Evolutionary conservation across 2,888 invertebrate genomes (phyloP).

Genomic region (Cryptocephalus moraei): DNA sequence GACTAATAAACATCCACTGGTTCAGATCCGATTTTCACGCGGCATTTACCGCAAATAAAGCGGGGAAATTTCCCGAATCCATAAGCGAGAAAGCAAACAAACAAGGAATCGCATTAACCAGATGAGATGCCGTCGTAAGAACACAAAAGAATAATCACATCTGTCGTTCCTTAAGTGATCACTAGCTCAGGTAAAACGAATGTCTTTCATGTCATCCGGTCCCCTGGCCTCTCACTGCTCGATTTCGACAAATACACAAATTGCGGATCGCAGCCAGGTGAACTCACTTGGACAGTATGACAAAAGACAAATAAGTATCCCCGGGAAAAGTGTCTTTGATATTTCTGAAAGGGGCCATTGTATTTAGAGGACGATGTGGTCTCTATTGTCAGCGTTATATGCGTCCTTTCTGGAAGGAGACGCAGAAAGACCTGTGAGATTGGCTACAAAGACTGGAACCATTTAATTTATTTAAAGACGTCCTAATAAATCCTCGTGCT

Average conservation of each 20-base stretch:
- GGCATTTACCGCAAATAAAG: no score
- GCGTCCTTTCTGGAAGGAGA: conserved; percentile 15
- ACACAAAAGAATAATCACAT: conserved; percentile 24
- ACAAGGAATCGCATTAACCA: conserved; percentile 10
- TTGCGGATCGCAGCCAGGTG: conserved; percentile 27
- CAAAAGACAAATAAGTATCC: conserved; percentile 28
- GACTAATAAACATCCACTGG: no score
- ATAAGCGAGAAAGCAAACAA: conserved; percentile 1
- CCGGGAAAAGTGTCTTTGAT: conserved; percentile 27
- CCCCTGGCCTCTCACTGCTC: conserved; percentile 18
- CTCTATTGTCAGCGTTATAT: conserved; percentile 20
- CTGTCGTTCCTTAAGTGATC: conserved; percentile 22
- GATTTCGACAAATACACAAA: conserved; percentile 26
- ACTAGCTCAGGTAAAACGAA: conserved; percentile 22
- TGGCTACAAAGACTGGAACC: conserved; percentile 8
- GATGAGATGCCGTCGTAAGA: conserved; percentile 8
- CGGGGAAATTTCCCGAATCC: not conserved
- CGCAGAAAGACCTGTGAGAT: conserved; percentile 15
- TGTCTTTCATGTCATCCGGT: conserved; percentile 25
- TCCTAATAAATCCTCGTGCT: conserved; percentile 9
- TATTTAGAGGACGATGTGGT: conserved; percentile 23
- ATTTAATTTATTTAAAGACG: conserved; percentile 14
- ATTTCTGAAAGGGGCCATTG: conserved; percentile 14
- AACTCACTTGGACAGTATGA: conserved; percentile 22
- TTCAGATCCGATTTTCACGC: no score